Conservation (phyloP, 2,888 invertebrate species). For the Cheilosia pagana region DNA sequence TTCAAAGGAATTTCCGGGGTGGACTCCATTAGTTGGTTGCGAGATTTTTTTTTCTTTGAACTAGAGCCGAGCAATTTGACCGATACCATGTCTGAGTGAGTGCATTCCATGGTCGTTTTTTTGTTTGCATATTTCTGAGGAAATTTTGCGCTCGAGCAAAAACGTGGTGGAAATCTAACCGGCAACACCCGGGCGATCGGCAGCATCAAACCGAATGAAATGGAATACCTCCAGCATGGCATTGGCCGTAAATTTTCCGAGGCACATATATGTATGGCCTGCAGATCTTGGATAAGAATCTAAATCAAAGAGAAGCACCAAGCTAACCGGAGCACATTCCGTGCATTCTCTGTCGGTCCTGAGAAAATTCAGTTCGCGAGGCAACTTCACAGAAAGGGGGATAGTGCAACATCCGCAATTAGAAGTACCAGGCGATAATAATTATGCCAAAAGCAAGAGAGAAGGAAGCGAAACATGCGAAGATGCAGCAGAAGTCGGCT, state of each 20-base stretch:
- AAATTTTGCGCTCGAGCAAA: slow-evolving; percentile 49
- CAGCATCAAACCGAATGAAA: slow-evolving; percentile 70
- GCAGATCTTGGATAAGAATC: slow-evolving; percentile 72
- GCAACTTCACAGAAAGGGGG: slow-evolving; percentile 13
- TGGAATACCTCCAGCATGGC: slow-evolving; percentile 67
- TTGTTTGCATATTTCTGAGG: slow-evolving; percentile 65
- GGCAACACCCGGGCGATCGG: slow-evolving; percentile 50
- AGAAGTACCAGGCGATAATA: slow-evolving; percentile 62
- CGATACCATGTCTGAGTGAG: slow-evolving; percentile 68
- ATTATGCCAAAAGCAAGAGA: slow-evolving; percentile 58
- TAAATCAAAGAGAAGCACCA: slow-evolving; percentile 64
- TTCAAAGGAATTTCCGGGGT: slow-evolving; percentile 45
- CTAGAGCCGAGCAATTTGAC: slow-evolving; percentile 63
- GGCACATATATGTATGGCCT: slow-evolving; percentile 19
- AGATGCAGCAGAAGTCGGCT: slow-evolving; percentile 8
- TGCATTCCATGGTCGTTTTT: slow-evolving; percentile 55
- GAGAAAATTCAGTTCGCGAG: slow-evolving; percentile 30
- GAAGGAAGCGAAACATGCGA: slow-evolving; percentile 50
- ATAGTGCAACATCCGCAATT: slow-evolving; percentile 72
- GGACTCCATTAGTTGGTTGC: slow-evolving; percentile 41
- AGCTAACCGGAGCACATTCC: slow-evolving; percentile 70
- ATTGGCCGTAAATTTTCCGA: slow-evolving; percentile 68
- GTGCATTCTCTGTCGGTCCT: slow-evolving; percentile 42
- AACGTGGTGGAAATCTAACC: slow-evolving; percentile 19
- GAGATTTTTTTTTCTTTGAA: slow-evolving; percentile 60